Percentiles rank a stretch among this genome's conserved stretches.
phyloP scores from a whole-genome alignment of 2,797 vertebrate genomes.

The Alauda arvensis region DNA sequence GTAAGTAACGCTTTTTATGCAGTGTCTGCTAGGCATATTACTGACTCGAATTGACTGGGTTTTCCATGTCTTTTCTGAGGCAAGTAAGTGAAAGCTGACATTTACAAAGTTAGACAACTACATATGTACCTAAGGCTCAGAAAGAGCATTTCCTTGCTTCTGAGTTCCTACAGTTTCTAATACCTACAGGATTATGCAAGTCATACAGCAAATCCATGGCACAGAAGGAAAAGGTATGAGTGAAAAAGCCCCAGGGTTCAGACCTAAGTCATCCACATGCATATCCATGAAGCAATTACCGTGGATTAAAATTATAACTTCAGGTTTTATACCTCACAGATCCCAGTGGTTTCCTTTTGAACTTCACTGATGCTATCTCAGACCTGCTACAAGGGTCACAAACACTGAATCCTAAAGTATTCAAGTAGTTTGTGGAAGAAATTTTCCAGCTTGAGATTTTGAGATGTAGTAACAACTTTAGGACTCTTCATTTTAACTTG shows the following conservation, averaged over 20 bases:
- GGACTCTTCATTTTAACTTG: not conserved
- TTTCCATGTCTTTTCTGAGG: conserved; percentile 18
- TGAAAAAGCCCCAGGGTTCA: not conserved
- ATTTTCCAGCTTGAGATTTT: not conserved
- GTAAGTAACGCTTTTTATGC: conserved; percentile 9
- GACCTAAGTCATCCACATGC: not conserved
- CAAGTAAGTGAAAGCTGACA: conserved; percentile 11
- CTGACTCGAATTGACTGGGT: conserved; percentile 6
- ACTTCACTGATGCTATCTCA: not conserved
- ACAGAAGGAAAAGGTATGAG: not conserved
- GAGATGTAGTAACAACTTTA: not conserved
- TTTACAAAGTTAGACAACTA: not conserved
- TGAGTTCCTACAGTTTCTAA: not conserved
- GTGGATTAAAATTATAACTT: not conserved
- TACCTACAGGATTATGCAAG: not conserved
- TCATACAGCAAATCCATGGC: not conserved
- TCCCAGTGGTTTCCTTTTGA: not conserved
- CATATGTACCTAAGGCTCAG: not conserved
- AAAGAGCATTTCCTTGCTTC: not conserved
- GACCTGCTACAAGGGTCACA: not conserved
- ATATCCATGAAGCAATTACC: not conserved
- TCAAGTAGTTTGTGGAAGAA: not conserved
- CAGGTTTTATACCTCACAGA: not conserved
- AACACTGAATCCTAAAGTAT: not conserved
- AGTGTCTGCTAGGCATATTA: conserved; percentile 2